Conservation (phyloP, 2,113 vertebrate species). For the Takifugu flavidus region DNA sequence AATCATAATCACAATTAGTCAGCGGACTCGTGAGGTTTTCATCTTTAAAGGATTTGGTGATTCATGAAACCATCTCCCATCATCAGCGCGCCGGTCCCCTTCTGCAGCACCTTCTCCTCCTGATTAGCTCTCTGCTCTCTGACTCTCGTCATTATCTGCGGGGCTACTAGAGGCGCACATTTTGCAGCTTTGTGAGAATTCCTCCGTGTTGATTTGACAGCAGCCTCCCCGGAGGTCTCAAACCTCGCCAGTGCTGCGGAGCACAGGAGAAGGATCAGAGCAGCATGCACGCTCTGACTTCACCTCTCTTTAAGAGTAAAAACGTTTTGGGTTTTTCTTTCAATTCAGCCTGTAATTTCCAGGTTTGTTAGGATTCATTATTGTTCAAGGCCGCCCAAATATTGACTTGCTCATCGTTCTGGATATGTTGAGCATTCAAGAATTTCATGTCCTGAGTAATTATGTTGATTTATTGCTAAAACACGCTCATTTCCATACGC, state of each 20-base stretch:
- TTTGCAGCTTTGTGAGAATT: slow-evolving; percentile 10
- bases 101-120: background rate
- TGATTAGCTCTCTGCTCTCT: slow-evolving; percentile 2
- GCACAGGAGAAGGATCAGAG: slow-evolving; percentile 36
- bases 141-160: slow-evolving; percentile 23
- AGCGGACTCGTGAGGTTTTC: no score
- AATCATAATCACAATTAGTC: no score
- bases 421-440: slow-evolving; percentile 4
- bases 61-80: no score
- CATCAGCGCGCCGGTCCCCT: no score
- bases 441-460: slow-evolving; percentile 1
- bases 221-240: slow-evolving; percentile 14
- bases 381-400: slow-evolving; percentile 35
- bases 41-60: no score
- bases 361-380: slow-evolving; percentile 43
- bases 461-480: slow-evolving; percentile 44
- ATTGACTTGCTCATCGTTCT: background rate
- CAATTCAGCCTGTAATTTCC: slow-evolving; percentile 9
- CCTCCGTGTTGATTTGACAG: background rate
- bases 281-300: slow-evolving; percentile 23
- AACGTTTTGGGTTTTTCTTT: no score
- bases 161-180: background rate
- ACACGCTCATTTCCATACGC: slow-evolving; percentile 41
- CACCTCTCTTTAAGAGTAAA: slow-evolving; percentile 8
- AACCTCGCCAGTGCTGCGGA: background rate